These are phyloP conservation scores for Indri indri DNA, from an alignment of 2,113 vertebrate genomes.

Conservation along the genomic window DNA sequence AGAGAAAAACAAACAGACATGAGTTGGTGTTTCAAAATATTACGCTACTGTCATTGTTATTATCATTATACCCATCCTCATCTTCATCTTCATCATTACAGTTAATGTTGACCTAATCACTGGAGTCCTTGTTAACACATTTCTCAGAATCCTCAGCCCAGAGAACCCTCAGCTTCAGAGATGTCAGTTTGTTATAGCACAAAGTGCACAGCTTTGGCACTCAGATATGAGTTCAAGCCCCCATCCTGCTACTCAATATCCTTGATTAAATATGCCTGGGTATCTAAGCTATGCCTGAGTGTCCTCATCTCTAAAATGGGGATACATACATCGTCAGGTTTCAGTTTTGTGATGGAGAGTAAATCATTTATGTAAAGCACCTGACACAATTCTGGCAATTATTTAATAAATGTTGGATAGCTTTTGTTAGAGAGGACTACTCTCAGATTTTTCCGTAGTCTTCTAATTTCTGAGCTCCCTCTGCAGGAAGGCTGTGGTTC, in stretches of 20 bases:
- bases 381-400: not conserved
- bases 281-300: not conserved
- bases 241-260: not conserved
- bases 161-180: not conserved
- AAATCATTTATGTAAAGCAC: not conserved
- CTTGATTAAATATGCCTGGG: not conserved
- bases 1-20: not conserved
- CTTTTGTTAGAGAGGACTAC: not conserved
- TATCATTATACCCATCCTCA: not conserved
- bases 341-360: not conserved
- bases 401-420: not conserved
- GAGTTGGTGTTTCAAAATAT: not conserved
- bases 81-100: not conserved
- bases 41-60: not conserved
- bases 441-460: not conserved
- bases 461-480: not conserved
- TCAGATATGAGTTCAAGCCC: not conserved
- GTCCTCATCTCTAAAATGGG: not conserved
- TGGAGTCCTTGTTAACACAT: not conserved
- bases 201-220: not conserved
- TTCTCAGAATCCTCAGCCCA: not conserved
- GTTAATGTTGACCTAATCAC: not conserved
- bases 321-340: not conserved
- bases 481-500: not conserved
- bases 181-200: not conserved